phyloP scores from a whole-genome alignment of 1,140 invertebrate species.

The Forficula auricularia region DNA sequence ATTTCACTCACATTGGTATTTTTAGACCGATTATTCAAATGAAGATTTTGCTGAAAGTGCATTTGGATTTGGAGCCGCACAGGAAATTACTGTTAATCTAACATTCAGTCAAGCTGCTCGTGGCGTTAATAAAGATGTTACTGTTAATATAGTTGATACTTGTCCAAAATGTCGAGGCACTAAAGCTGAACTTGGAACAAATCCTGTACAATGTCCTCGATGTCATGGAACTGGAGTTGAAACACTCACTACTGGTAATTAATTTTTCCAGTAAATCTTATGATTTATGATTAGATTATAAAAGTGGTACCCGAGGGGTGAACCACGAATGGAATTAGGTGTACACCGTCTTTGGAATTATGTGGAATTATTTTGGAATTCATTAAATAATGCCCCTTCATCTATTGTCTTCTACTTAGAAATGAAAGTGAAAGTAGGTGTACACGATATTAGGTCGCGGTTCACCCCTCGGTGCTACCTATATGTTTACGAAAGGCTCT shows the following conservation, averaged over 20 bases:
- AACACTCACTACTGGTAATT: slow-evolving; percentile 51
- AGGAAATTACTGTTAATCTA: slow-evolving; percentile 78
- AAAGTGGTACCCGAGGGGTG: neutral
- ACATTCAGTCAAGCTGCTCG: slow-evolving; percentile 89
- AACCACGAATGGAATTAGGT: too few relatives aligned
- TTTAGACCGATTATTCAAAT: slow-evolving; percentile 28
- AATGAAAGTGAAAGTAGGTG: too few relatives aligned
- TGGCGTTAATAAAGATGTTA: slow-evolving; percentile 86
- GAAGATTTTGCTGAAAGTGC: slow-evolving; percentile 70
- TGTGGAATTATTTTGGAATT: too few relatives aligned
- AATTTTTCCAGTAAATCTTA: neutral
- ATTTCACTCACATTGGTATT: too few relatives aligned
- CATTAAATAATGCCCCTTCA: too few relatives aligned
- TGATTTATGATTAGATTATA: neutral
- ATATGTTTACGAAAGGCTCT: too few relatives aligned
- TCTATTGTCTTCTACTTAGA: too few relatives aligned
- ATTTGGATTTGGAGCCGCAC: slow-evolving; percentile 78
- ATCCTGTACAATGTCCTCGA: slow-evolving; percentile 65
- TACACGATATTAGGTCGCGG: too few relatives aligned
- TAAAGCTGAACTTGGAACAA: slow-evolving; percentile 73
- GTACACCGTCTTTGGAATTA: too few relatives aligned
- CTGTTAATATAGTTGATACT: slow-evolving; percentile 79
- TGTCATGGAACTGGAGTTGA: slow-evolving; percentile 98
- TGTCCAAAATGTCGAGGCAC: slow-evolving; percentile 78
- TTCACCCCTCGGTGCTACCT: too few relatives aligned